Evolutionary conservation across 2,113 vertebrate species (phyloP).

Genomic region (Tamias sibiricus): DNA sequence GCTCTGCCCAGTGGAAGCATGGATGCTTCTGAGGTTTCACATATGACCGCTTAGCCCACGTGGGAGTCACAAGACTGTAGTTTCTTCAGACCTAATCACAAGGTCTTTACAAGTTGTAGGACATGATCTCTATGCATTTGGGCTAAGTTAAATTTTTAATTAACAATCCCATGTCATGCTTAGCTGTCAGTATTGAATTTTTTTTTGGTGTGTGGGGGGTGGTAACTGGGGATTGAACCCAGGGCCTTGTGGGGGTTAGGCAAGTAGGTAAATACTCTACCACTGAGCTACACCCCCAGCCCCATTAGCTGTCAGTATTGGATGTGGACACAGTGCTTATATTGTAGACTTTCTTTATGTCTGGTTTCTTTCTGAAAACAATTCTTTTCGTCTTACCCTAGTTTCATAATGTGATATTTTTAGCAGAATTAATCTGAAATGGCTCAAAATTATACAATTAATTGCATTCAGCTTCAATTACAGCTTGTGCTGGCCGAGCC

Average conservation of each 20-base stretch:
- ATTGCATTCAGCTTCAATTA: slow-evolving; percentile 41
- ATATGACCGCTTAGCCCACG: rapidly evolving
- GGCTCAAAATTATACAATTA: slow-evolving; percentile 48
- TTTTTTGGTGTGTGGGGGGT: too few relatives aligned
- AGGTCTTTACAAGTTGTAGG: not conserved
- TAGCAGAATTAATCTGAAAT: slow-evolving; percentile 58
- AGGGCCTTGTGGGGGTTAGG: not conserved
- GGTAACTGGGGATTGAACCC: not conserved
- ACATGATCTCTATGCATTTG: not conserved
- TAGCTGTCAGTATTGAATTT: not conserved
- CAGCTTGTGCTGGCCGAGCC: not conserved
- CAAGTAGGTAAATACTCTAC: rapidly evolving
- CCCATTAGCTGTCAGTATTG: not conserved
- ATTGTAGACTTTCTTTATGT: not conserved
- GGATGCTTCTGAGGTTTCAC: not conserved
- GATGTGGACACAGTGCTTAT: not conserved
- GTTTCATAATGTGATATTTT: slow-evolving; percentile 32
- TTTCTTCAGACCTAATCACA: not conserved
- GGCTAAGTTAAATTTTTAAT: not conserved
- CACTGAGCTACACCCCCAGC: not conserved
- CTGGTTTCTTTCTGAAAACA: slow-evolving; percentile 53
- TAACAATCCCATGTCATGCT: not conserved
- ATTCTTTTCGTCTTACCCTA: not conserved
- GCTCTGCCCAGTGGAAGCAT: too few relatives aligned
- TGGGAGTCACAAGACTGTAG: not conserved